Percentiles rank a stretch among this genome's conserved stretches.
These are phyloP conservation scores for Microdon myrmicae DNA, from an alignment of 2,888 invertebrate genomes.

Conservation along the genomic window DNA sequence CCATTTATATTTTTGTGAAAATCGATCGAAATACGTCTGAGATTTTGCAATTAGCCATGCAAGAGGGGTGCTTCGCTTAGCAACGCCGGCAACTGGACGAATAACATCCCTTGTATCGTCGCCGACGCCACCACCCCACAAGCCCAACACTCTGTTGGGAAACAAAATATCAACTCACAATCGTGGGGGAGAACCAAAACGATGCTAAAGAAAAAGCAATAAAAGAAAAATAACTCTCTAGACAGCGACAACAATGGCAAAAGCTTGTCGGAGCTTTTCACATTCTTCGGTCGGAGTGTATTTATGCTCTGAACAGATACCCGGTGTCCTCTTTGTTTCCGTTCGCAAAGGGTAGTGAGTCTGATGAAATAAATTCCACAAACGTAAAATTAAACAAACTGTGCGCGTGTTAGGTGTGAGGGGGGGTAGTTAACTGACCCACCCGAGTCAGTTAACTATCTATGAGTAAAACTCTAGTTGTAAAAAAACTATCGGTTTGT, in stretches of 20 bases:
- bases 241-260: slow-evolving; percentile 25
- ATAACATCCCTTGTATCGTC: too few relatives aligned
- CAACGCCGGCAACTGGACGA: too few relatives aligned
- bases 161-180: slow-evolving; percentile 34
- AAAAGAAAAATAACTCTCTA: slow-evolving; percentile 38
- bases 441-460: too few relatives aligned
- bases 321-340: too few relatives aligned
- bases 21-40: slow-evolving; percentile 51
- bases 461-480: too few relatives aligned
- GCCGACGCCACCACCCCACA: background rate
- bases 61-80: slow-evolving; percentile 31
- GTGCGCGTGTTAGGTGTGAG: too few relatives aligned
- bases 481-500: too few relatives aligned
- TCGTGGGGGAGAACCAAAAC: background rate
- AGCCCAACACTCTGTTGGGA: slow-evolving; percentile 7
- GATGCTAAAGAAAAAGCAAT: slow-evolving; percentile 14
- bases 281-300: slow-evolving; percentile 15
- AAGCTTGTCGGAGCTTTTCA: slow-evolving; percentile 44
- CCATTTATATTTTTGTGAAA: slow-evolving; percentile 9
- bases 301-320: too few relatives aligned
- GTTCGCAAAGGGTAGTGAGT: too few relatives aligned
- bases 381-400: too few relatives aligned
- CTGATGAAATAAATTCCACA: too few relatives aligned
- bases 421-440: too few relatives aligned
- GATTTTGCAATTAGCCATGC: slow-evolving; percentile 42